Conservation (phyloP, 2,113 vertebrate species). For the Aspiorhynchus laticeps region DNA sequence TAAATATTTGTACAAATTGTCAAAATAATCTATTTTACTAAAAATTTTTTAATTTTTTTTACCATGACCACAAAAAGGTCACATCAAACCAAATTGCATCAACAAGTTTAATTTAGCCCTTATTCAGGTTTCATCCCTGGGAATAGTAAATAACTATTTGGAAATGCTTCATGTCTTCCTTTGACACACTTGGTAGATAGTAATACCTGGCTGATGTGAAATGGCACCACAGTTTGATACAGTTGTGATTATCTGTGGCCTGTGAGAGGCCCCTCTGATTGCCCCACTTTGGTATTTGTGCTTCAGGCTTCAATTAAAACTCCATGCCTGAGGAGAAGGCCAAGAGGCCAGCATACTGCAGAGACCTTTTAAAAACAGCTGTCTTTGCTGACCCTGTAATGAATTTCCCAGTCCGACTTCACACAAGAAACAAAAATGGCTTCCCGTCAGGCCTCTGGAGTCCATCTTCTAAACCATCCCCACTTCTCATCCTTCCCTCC, state of each 20-base stretch:
- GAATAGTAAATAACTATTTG: neutral
- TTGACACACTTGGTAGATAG: neutral
- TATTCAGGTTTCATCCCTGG: neutral
- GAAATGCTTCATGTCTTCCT: neutral
- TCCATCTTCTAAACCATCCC: constrained; percentile 29
- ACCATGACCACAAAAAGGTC: neutral
- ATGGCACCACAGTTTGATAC: constrained; percentile 42
- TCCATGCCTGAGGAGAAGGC: constrained; percentile 44
- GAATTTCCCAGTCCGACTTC: constrained; percentile 57
- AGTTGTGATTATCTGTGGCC: constrained; percentile 30
- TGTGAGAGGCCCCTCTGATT: constrained; percentile 41
- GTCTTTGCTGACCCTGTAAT: constrained; percentile 49
- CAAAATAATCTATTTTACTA: neutral
- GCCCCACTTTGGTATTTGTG: constrained; percentile 48
- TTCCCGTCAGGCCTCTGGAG: constrained; percentile 51
- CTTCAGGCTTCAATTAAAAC: constrained; percentile 61
- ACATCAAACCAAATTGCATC: neutral
- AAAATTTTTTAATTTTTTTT: neutral
- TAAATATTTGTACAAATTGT: neutral
- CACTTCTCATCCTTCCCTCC: neutral
- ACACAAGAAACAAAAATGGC: constrained; percentile 36
- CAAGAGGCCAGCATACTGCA: constrained; percentile 35
- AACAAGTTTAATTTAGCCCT: constrained; percentile 6
- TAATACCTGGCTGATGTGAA: constrained; percentile 19
- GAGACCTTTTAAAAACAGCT: constrained; percentile 54